Conservation (phyloP, 1,140 invertebrate genomes). For the Musca vetustissima region DNA sequence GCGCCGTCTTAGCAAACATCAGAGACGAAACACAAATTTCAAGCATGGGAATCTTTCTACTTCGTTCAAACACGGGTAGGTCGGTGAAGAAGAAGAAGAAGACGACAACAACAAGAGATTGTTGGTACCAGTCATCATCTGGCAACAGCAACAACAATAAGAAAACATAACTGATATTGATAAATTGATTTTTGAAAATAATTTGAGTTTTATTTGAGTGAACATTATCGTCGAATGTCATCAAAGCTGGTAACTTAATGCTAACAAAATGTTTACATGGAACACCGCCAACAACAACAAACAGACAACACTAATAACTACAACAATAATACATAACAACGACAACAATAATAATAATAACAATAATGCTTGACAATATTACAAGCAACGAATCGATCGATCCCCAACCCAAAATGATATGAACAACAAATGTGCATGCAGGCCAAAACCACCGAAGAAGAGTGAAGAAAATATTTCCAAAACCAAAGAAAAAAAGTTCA, state of each 20-base stretch:
- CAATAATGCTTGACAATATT: conserved; percentile 1
- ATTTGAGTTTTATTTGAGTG: conserved; percentile 17
- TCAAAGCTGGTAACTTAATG: conserved; percentile 20
- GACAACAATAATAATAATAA: too few species aligned
- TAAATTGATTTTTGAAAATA: conserved; percentile 14
- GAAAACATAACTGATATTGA: conserved; percentile 12
- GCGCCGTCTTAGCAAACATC: too few species aligned
- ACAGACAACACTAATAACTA: neutral
- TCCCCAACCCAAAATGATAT: neutral
- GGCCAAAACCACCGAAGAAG: neutral
- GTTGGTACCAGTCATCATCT: too few species aligned
- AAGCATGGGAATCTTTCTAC: too few species aligned
- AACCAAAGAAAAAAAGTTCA: neutral
- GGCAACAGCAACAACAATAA: neutral
- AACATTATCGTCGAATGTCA: conserved; percentile 22
- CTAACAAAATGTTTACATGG: conserved; percentile 23
- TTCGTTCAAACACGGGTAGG: too few species aligned
- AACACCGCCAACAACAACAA: neutral
- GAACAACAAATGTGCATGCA: neutral
- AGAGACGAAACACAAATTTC: too few species aligned
- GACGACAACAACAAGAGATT: too few species aligned
- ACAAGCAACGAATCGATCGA: neutral
- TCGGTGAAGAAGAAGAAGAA: too few species aligned
- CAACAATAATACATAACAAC: neutral
- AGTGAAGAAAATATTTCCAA: neutral